phyloP scores from a whole-genome alignment of 2,888 invertebrate genomes.

The Dryococelus australis region DNA sequence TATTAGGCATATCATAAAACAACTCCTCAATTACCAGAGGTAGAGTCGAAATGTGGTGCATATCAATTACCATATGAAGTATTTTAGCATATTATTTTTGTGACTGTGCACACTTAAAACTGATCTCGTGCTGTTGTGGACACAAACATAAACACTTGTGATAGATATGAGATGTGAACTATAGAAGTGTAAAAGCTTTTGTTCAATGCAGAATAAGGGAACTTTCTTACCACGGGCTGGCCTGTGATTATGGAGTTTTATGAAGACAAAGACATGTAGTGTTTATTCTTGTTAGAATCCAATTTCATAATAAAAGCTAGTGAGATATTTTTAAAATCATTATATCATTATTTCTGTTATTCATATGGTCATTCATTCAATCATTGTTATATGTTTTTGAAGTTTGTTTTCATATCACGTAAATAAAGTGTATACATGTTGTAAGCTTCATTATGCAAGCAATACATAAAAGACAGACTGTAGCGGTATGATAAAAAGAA shows the following conservation, averaged over 20 bases:
- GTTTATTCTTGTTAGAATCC: constrained; percentile 4
- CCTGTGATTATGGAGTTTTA: neutral
- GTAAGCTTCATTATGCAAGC: constrained; percentile 9
- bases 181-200: neutral
- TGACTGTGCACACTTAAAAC: neutral
- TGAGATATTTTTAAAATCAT: constrained; percentile 10
- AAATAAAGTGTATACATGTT: neutral
- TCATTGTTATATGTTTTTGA: constrained; percentile 2
- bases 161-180: neutral
- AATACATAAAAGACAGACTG: constrained; percentile 16
- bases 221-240: neutral
- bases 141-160: neutral
- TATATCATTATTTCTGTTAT: neutral
- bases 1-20: neutral
- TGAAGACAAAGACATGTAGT: constrained; percentile 1
- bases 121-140: constrained; percentile 16
- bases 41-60: neutral
- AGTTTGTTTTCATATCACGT: neutral
- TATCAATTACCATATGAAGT: neutral
- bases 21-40: neutral
- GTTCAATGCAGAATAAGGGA: neutral
- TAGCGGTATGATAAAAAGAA: neutral
- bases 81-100: constrained; percentile 1
- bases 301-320: neutral
- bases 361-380: neutral